phyloP scores from a whole-genome alignment of 2,797 vertebrate species.

The Ibycter americanus region DNA sequence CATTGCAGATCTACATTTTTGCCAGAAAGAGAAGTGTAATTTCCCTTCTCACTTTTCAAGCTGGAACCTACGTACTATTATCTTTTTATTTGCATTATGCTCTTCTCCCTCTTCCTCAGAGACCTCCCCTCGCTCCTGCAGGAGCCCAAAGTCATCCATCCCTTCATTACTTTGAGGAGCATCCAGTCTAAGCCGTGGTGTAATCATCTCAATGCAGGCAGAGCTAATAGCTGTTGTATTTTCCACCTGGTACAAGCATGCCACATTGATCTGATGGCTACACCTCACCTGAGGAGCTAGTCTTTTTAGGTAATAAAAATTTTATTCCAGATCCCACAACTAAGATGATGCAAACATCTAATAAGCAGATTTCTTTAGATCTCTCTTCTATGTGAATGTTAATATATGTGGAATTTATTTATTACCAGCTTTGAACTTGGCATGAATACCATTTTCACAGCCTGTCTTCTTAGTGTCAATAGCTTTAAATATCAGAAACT shows the following conservation, averaged over 20 bases:
- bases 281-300: background rate
- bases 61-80: background rate
- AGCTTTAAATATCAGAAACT: background rate
- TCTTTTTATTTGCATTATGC: background rate
- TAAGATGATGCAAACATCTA: background rate
- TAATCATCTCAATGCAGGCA: background rate
- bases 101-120: background rate
- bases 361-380: background rate
- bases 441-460: background rate
- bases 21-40: background rate
- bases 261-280: background rate
- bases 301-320: background rate
- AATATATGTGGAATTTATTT: background rate
- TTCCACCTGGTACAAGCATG: background rate
- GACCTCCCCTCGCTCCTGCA: background rate
- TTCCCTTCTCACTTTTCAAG: background rate
- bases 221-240: background rate
- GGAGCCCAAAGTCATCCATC: background rate
- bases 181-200: background rate
- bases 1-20: background rate
- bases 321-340: background rate
- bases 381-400: background rate
- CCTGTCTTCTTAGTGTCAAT: background rate
- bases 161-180: background rate
- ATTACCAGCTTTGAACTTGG: background rate